Percentiles rank a stretch among this genome's conserved stretches.
phyloP scores from a whole-genome alignment of 2,797 vertebrate species.

The Propithecus deckenii region DNA sequence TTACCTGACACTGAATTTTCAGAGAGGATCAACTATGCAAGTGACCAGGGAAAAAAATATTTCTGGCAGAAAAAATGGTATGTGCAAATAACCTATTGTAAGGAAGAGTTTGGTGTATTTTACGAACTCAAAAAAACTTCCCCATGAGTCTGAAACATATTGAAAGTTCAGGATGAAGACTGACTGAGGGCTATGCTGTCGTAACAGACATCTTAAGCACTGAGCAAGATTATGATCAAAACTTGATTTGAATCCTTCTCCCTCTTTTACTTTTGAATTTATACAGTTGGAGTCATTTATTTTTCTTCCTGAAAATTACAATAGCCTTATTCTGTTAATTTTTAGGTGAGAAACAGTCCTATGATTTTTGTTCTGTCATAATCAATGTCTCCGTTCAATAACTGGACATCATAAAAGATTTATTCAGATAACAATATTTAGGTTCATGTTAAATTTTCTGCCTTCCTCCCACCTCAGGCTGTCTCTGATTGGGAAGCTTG shows the following conservation, averaged over 20 bases:
- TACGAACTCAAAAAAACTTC: background rate
- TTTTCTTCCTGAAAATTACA: no score
- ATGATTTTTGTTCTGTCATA: background rate
- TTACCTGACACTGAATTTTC: background rate
- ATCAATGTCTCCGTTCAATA: background rate
- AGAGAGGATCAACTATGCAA: background rate
- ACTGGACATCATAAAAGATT: background rate
- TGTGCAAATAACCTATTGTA: background rate
- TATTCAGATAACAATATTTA: background rate
- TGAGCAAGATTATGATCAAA: background rate
- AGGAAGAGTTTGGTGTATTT: background rate
- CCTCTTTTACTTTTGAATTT: background rate
- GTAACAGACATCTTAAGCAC: background rate
- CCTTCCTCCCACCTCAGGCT: background rate
- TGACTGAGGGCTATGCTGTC: background rate
- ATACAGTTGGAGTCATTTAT: no score
- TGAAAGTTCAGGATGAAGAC: background rate
- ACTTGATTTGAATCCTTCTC: background rate
- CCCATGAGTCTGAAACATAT: background rate
- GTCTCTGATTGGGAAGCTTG: background rate
- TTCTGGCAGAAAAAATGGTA: background rate
- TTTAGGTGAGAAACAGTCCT: background rate
- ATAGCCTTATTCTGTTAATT: background rate
- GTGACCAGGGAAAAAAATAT: background rate
- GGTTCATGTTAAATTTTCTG: background rate